Base-by-base conservation (phyloP, 2,113 vertebrate genomes). In the Sturnus vulgaris region DNA sequence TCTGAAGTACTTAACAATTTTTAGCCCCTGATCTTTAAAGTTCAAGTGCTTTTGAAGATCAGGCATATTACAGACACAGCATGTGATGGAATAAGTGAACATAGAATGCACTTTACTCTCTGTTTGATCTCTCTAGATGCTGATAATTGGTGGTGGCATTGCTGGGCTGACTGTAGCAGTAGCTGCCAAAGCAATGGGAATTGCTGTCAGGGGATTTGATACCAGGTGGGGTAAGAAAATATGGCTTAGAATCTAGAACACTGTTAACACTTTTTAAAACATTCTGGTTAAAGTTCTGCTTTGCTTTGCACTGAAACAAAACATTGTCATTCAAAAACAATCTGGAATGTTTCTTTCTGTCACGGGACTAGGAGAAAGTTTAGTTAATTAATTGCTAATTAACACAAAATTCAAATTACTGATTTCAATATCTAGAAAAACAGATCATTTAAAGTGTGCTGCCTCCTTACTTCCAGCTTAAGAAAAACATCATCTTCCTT, bases 121-220 rank as follows among this genome's bases (percentile, higher is more conserved):
- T 95, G 91, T 94, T 95, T 93, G 39, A 92, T 78, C 94, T 93
- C 83, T 84, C 42, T 91, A 98, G 98, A 97, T 98, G 77, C 96
- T 98, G 89, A 95, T 99, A 84, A 99, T 99, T 84, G 98, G 98
- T 85, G 98, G 98, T 78, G 98, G 98, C 66, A 6, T 98, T n/a
- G 98, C 98, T 79, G 98, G 98, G 90, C 95, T 99, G 78, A 97
- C 98, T 79, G 98, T 98, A 82, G 98, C 98, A 59, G 98, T 98
- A 82, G 96, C 98, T 93, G 98, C 98, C 71, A 98, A 98, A 97
- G 98, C 98, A 10, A 98, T 98, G 98, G 98, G 98, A 95, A 98
- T 98, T 95, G 97, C 98, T 37, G 98, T 99, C 57, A 93, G 97
- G 92, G 98, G 98, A 69, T 98, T 98, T 97, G 98, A 98, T 89